Base-by-base conservation (phyloP, 1,140 invertebrate species). In the Neodiprion pinetum region DNA sequence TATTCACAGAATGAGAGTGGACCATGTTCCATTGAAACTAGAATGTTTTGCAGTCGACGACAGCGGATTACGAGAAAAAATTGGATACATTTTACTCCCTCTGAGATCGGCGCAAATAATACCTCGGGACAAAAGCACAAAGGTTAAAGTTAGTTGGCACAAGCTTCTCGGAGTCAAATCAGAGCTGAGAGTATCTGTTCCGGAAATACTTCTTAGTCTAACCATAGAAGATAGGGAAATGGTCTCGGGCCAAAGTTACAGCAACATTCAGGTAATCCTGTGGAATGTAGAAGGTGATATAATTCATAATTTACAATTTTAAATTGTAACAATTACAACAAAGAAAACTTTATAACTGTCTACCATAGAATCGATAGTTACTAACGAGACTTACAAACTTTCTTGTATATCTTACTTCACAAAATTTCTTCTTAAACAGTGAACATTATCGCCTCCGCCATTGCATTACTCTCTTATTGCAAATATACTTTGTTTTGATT, bases 71-170 rank as follows among this genome's bases (percentile, higher is more conserved):
- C 82, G 84, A 70, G 88, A 90, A 68, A 86, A 85, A 76, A 77
- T 91, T 49, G 90, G 90, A n/a, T 90, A 90, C 73, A 77, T 88
- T 66, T 73, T 91, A 12, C 73, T 91, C 7, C 89, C 87, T 74
- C 72, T 90, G 71, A 81, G 90, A 70, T 86, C 85, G 75, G 90
- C 90, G 0, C 87, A 89, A 80, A 84, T 90, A 73, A 79, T 90
- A 66, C 70, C 81, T 17, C 82, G 78, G 78, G 77, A 76, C 53
- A 71, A 75, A 74, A 66, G 80, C 48, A 11, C 75, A 0, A 80
- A 80, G 53, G 76, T 86, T 28, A 85, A 81, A 76, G 80, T 78
- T 28, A 87, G 78, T 77, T 91, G 90, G 90, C 83, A 89, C 70
- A 88, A 86, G 74, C 77, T 91, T 23, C 80, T 88, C 5, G 89